Evolutionary conservation across 2,797 vertebrate species (phyloP).

Genomic region (Apodemus agrarius): DNA sequence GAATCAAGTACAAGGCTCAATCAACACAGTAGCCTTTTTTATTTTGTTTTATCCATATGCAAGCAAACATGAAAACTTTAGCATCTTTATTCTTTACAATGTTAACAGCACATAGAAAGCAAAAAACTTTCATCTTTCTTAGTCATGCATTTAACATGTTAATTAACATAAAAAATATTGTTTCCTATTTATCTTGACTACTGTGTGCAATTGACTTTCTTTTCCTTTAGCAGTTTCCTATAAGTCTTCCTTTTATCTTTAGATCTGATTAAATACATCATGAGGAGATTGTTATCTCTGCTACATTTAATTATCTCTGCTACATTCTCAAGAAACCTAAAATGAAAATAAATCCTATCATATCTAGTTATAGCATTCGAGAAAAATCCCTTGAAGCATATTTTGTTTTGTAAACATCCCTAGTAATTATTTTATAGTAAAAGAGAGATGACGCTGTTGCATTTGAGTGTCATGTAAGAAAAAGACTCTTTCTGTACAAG

Average conservation of each 20-base stretch:
- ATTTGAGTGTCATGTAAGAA: background rate
- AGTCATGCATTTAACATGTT: slow-evolving; percentile 11
- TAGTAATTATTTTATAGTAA: background rate
- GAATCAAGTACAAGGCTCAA: background rate
- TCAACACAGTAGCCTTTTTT: slow-evolving; percentile 42
- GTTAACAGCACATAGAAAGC: background rate
- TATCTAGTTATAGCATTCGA: background rate
- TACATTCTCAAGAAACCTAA: background rate
- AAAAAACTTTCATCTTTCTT: slow-evolving; percentile 23
- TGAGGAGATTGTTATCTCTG: background rate
- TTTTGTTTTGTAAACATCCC: slow-evolving; percentile 17
- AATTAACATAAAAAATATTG: slow-evolving; percentile 20
- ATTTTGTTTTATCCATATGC: background rate
- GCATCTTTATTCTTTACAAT: slow-evolving; percentile 37
- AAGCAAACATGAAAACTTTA: slow-evolving; percentile 29
- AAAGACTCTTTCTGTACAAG: background rate
- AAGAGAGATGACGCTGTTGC: background rate
- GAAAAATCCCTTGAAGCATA: background rate
- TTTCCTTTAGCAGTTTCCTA: slow-evolving; percentile 20
- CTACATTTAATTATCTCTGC: slow-evolving; percentile 41
- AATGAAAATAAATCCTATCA: slow-evolving; percentile 13
- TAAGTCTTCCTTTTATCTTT: background rate
- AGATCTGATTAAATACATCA: background rate
- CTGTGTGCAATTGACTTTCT: background rate
- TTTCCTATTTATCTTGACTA: background rate